These are phyloP conservation scores for Sturnus vulgaris DNA, from an alignment of 2,113 vertebrate genomes.

Conservation along the genomic window DNA sequence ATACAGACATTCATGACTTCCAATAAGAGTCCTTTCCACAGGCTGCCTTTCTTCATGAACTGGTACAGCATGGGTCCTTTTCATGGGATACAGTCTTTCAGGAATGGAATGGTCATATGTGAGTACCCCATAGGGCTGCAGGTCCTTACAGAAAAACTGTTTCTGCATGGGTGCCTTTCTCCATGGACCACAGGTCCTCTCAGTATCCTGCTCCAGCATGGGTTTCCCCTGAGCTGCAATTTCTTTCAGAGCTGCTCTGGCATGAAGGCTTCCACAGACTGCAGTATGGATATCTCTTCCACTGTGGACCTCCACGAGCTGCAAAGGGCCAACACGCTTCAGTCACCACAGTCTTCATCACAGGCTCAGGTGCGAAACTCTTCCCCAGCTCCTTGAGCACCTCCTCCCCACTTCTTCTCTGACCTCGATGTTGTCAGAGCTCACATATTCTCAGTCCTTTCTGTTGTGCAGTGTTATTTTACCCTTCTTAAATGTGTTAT, in stretches of 20 bases:
- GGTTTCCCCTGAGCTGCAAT: background rate
- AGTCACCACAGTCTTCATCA: background rate
- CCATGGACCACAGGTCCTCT: background rate
- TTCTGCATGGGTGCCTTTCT: background rate
- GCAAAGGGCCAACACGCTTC: accelerated
- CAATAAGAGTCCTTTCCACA: background rate
- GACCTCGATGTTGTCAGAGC: background rate
- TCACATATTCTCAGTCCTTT: background rate
- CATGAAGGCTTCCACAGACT: background rate
- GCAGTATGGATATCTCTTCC: background rate
- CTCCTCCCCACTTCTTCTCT: background rate
- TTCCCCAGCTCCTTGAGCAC: background rate
- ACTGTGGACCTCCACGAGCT: background rate
- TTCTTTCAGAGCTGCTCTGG: background rate
- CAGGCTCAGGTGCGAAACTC: background rate
- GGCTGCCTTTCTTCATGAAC: background rate
- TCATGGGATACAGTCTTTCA: background rate
- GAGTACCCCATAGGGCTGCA: background rate
- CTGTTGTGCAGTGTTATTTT: background rate
- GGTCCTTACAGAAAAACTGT: background rate
- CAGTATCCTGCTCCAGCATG: background rate
- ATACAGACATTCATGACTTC: background rate
- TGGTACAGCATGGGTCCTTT: background rate
- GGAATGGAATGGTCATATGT: background rate
- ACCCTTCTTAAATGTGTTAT: background rate